Evolutionary conservation across 2,888 invertebrate genomes (phyloP).

Genomic region (Agrochola lota): DNA sequence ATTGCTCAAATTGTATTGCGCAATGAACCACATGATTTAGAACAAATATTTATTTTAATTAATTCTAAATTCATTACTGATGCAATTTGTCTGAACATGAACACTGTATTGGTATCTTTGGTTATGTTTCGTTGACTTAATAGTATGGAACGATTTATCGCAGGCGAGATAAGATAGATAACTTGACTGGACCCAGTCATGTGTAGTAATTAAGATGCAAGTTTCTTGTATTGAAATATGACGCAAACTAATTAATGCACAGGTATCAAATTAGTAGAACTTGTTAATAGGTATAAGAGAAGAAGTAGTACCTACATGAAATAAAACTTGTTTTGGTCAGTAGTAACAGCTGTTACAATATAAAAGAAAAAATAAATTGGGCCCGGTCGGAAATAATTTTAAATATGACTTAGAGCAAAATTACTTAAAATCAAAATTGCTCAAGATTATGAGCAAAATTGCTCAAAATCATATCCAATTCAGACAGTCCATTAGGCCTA

Average conservation of each 20-base stretch:
- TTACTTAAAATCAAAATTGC: no score
- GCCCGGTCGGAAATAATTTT: not conserved
- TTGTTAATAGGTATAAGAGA: not conserved
- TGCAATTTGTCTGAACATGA: slow-evolving; percentile 50
- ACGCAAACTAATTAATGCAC: slow-evolving; percentile 41
- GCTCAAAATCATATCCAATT: not conserved
- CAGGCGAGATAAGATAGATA: slow-evolving; percentile 30
- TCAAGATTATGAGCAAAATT: no score
- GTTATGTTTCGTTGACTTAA: slow-evolving; percentile 42
- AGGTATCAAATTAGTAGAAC: slow-evolving; percentile 30
- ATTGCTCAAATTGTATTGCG: slow-evolving; percentile 19
- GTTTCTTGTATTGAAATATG: slow-evolving; percentile 60
- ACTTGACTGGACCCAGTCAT: slow-evolving; percentile 34
- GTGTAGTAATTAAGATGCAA: slow-evolving; percentile 56
- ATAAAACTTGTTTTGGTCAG: not conserved
- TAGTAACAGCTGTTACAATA: not conserved
- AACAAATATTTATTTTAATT: slow-evolving; percentile 49
- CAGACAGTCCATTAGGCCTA: not conserved
- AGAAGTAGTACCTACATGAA: not conserved
- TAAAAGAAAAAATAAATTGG: not conserved
- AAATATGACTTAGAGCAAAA: no score
- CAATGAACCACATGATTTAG: slow-evolving; percentile 19
- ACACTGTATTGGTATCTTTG: slow-evolving; percentile 42
- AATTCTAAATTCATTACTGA: slow-evolving; percentile 46
- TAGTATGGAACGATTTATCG: slow-evolving; percentile 56